These are phyloP conservation scores for Vannuccia rotundouncinata DNA, from an alignment of 2,888 invertebrate genomes.

Conservation along the genomic window DNA sequence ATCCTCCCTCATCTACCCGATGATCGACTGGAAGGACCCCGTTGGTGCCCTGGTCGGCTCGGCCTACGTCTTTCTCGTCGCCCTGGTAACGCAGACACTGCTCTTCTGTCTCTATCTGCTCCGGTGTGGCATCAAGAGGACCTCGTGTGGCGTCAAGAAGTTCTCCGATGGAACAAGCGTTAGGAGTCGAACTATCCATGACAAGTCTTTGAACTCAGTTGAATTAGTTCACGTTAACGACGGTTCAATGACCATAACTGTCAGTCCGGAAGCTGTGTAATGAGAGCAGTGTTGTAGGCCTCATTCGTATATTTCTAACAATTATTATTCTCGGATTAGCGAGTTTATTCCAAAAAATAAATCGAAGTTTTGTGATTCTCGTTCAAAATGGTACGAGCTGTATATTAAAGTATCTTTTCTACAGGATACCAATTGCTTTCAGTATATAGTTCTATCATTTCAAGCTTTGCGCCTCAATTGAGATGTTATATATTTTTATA, in stretches of 20 bases:
- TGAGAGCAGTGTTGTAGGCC: too few relatives aligned
- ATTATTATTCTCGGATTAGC: too few relatives aligned
- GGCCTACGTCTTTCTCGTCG: not conserved
- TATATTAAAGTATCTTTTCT: too few relatives aligned
- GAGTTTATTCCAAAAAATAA: too few relatives aligned
- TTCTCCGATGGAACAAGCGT: not conserved
- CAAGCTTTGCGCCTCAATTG: too few relatives aligned
- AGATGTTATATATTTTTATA: too few relatives aligned
- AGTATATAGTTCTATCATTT: too few relatives aligned
- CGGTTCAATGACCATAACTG: not conserved
- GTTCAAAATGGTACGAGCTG: too few relatives aligned
- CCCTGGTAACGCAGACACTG: not conserved
- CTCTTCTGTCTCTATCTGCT: conserved; percentile 3
- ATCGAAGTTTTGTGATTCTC: too few relatives aligned
- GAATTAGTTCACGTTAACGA: not conserved
- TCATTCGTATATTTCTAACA: too few relatives aligned
- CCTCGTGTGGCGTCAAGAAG: not conserved
- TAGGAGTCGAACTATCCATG: not conserved
- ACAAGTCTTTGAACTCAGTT: not conserved
- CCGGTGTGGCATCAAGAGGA: not conserved
- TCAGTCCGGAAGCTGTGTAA: not conserved
- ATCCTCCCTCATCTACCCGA: conserved; percentile 3
- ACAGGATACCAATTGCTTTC: too few relatives aligned
- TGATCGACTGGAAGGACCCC: not conserved
- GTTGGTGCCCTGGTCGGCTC: not conserved